Base-by-base conservation (phyloP, 2,797 vertebrate species). In the Denticeps clupeoides region DNA sequence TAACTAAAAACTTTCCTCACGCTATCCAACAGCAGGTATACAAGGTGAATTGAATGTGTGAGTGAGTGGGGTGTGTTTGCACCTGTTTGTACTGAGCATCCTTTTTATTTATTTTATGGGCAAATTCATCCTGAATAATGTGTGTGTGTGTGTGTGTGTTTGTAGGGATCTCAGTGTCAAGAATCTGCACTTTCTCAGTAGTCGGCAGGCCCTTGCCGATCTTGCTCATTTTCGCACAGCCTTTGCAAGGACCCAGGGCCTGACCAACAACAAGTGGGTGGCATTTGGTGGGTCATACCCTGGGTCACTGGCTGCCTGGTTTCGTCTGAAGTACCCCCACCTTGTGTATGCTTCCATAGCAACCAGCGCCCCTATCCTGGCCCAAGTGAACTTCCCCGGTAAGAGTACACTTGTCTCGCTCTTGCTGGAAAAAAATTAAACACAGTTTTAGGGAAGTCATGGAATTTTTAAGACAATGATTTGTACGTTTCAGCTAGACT, bases 351-450 rank as follows among this genome's bases (percentile, higher is more conserved):
- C 71, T 13, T 61, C 79, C 2, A 63, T 80, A 29, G 79, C 79
- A 35, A 77, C 69, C 4, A 83, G 76, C 7, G 71, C 73, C 27
- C 77, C 76, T 1, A 51, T 82, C 15, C 41, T 78, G 6, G 74
- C 78, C 2, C 58, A 72, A 0, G 63, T 76, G 41, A 82, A 82
- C 71, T 84, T 86, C 56, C 72, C 73, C 73, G 84, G 79, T 81
- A 64, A 47, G 12, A 35, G 3, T n/a, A 15, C 9, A 28, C n/a
- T n/a, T 35, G 60, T 50, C 64, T 65, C 61, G 63, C 56, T 29
- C 49, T 26, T 12, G 9, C 25, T 25, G 13, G n/a, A n/a, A n/a
- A n/a, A n/a, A n/a, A n/a, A n/a, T n/a, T n/a, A n/a, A n/a, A n/a
- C n/a, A n/a, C n/a, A n/a, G n/a, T n/a, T n/a, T n/a, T n/a, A n/a